A percentile compares a stretch with the other conserved stretches of the same genome.
phyloP scores from a whole-genome alignment of 2,797 vertebrate genomes.

The Decapterus maruadsi region DNA sequence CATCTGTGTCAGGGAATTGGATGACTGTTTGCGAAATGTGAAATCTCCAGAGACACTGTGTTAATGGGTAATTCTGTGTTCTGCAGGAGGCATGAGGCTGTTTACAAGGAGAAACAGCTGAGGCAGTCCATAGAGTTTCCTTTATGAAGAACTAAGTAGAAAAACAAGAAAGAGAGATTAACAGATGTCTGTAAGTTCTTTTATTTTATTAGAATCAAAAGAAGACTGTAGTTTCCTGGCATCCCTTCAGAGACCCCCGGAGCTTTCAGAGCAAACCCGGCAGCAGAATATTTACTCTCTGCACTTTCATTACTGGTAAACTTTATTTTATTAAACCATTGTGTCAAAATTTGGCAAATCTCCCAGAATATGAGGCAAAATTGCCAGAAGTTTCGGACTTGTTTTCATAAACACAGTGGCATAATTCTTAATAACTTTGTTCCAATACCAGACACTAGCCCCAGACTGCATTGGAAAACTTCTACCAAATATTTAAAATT shows the following conservation, averaged over 20 bases:
- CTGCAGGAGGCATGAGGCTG: neutral
- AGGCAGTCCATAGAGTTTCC: neutral
- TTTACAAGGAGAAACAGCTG: neutral
- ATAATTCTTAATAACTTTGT: neutral
- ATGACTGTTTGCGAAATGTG: neutral
- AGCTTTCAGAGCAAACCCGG: neutral
- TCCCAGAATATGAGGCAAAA: slow-evolving; percentile 9
- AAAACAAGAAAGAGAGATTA: neutral
- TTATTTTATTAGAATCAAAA: neutral
- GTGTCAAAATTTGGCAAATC: slow-evolving; percentile 19
- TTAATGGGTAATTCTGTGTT: slow-evolving; percentile 1
- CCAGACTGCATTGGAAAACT: neutral
- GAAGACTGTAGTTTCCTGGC: neutral
- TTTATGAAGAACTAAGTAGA: neutral
- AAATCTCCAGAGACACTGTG: neutral
- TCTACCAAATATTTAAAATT: neutral
- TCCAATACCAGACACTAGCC: neutral
- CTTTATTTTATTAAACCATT: slow-evolving; percentile 3
- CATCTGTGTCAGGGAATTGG: neutral
- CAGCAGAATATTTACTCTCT: neutral
- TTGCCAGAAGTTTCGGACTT: neutral
- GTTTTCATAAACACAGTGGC: slow-evolving; percentile 4
- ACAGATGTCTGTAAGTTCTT: neutral
- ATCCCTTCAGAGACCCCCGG: neutral
- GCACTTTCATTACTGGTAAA: slow-evolving; percentile 12